Evolutionary conservation across 1,140 invertebrate genomes (phyloP), one percentile per base, ranked within the genome.

Genomic region (Gonatopus flavifemur): DNA sequence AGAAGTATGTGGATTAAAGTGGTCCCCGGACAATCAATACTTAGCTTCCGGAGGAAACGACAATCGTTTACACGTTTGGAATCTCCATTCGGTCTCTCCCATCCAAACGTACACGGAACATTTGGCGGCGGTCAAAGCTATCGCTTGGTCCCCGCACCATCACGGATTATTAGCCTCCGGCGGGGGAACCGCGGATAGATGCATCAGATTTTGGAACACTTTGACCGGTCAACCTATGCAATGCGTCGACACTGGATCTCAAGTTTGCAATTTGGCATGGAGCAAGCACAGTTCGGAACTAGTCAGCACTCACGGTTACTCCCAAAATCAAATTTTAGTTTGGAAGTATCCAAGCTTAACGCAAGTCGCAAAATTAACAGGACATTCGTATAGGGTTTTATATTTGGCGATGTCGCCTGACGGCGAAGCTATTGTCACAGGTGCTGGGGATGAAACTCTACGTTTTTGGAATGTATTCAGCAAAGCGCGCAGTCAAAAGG

Each of bases 381-480:
- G 98, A 2, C 98, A 99, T 76, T 95, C 95, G 18, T 98, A 95
- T 72, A 82, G 98, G 56, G 98, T 99, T 4, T 81, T 99, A 1
- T 99, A 99, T 76, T 75, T 99, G 59, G 97, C 97, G 1, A 88
- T 99, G 82, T 98, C 96, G 24, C 98, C 98, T 0, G 96, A 99
- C 78, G 98, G 97, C 15, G 96, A 99, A 76, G 94, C 96, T 1
- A 99, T 99, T 54, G 98, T 99, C 0, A 99, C 98, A 0, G 98
- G 97, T 8, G 97, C 97, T 13, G 98, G 97, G 0, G 98, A 99
- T 76, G 98, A 99, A 77, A 99, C 98, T 1, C 80, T 99, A 6
- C 81, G 98, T 12, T 99, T 99, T 78, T 99, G 97, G 97, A 98
- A 98, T 82, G 94, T 99, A 0, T 99, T 99, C 74, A 96, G 92